These are phyloP conservation scores for Orthosia gracilis DNA, from an alignment of 2,888 invertebrate species.

Conservation along the genomic window DNA sequence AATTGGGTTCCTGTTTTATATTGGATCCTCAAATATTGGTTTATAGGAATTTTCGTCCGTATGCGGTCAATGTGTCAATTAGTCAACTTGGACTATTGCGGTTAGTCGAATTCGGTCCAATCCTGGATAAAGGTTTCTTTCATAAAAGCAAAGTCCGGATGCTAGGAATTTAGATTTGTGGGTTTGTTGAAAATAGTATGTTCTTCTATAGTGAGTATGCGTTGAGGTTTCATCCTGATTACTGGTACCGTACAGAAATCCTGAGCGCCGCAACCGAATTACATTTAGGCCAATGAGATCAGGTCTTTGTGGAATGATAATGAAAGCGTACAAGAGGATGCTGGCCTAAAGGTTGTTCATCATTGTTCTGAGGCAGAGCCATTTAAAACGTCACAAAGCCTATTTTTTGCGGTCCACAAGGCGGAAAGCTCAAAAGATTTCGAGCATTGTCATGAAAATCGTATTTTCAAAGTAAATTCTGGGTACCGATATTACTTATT, in stretches of 20 bases:
- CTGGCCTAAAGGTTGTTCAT: constrained; percentile 6
- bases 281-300: not conserved
- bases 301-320: constrained; percentile 26
- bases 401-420: constrained; percentile 34
- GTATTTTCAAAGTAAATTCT: constrained; percentile 28
- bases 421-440: constrained; percentile 29
- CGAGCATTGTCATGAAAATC: constrained; percentile 31
- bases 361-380: constrained; percentile 21
- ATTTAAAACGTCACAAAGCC: constrained; percentile 19
- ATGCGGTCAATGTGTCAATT: constrained; percentile 10
- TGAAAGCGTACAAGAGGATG: constrained; percentile 17
- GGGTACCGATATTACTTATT: constrained; percentile 33
- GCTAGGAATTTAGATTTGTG: constrained; percentile 13
- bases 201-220: not conserved
- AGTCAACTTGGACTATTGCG: constrained; percentile 11
- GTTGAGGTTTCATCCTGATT: not conserved
- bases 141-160: not conserved
- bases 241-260: not conserved
- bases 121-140: not conserved
- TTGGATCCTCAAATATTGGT: constrained; percentile 16
- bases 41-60: constrained; percentile 5
- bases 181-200: not conserved
- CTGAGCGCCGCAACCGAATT: not conserved
- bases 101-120: not conserved
- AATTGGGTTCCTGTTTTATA: constrained; percentile 32